phyloP scores from a whole-genome alignment of 2,888 invertebrate species.

The Colostygia pectinataria region DNA sequence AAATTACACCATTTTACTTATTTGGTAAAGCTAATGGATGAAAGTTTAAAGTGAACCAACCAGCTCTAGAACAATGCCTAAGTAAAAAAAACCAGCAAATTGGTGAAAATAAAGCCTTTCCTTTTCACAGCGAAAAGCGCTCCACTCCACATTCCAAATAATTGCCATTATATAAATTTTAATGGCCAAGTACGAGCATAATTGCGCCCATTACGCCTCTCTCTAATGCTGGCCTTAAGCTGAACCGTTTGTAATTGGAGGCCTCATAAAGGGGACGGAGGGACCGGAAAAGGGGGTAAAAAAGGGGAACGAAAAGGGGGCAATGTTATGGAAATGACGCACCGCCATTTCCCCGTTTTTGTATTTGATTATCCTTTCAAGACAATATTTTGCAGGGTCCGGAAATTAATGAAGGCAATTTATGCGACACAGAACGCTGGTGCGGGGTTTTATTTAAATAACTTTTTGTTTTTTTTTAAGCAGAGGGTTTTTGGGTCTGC shows the following conservation, averaged over 20 bases:
- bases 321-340: slow-evolving; percentile 82
- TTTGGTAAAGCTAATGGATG: background rate
- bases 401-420: slow-evolving; percentile 83
- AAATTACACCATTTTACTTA: too few species aligned
- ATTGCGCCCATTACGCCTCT: slow-evolving; percentile 57
- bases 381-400: slow-evolving; percentile 81
- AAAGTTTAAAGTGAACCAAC: slow-evolving; percentile 10
- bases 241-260: slow-evolving; percentile 77
- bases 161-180: slow-evolving; percentile 45
- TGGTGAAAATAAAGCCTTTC: slow-evolving; percentile 22
- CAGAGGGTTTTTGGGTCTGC: slow-evolving; percentile 67
- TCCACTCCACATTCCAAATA: slow-evolving; percentile 40
- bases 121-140: slow-evolving; percentile 34
- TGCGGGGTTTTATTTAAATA: slow-evolving; percentile 79
- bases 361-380: slow-evolving; percentile 84
- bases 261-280: slow-evolving; percentile 76
- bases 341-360: slow-evolving; percentile 82
- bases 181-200: slow-evolving; percentile 47
- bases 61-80: slow-evolving; percentile 21
- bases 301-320: slow-evolving; percentile 54
- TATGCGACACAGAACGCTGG: slow-evolving; percentile 77
- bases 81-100: slow-evolving; percentile 23
- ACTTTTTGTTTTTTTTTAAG: slow-evolving; percentile 64
- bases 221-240: slow-evolving; percentile 77
- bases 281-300: slow-evolving; percentile 73